Evolutionary conservation across 2,113 vertebrate genomes (phyloP), one percentile per base, ranked within the genome.

Genomic region (Chauna torquata): DNA sequence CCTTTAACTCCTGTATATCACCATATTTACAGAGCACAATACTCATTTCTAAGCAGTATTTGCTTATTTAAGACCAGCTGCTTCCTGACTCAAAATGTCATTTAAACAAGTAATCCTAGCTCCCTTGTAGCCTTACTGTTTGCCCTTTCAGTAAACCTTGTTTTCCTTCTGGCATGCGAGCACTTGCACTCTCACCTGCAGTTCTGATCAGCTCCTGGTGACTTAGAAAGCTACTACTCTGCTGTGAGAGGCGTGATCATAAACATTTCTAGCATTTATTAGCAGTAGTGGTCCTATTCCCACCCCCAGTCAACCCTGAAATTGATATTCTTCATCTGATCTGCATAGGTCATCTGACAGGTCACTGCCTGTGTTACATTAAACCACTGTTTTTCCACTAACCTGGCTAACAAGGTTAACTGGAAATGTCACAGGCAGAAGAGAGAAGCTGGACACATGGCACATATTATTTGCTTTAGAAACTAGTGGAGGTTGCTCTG

Each of bases 291-390:
- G 49, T 68, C 45, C n/a, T 92, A 50, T 62, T 83, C 76, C 91
- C 92, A 84, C 87, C 36, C 76, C n/a, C 16, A 83, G 74, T 92
- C 80, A 92, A 85, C 86, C 87, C n/a, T 28, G 95, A 94, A 97
- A 96, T 23, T 36, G 86, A 96, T 94, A 97, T 88, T 96, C 96
- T 97, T 97, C 91, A 96, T 96, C 88, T 91, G 82, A 95, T 93
- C 72, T 88, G 64, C 90, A 95, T 91, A 94, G 95, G 96, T 95
- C 96, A 94, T 87, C 92, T 81, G 77, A 38, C 40, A 96, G 94
- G 95, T 92, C 91, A 89, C 77, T 82, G 96, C 75, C 88, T 76
- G 66, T 77, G 87, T 95, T 96, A 92, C 69, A 83, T 83, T 96
- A 96, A 82, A 95, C 87, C 88, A 45, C 30, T 95, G 75, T 97